Evolutionary conservation across 2,888 invertebrate species (phyloP).

Genomic region (Acronicta aceris): DNA sequence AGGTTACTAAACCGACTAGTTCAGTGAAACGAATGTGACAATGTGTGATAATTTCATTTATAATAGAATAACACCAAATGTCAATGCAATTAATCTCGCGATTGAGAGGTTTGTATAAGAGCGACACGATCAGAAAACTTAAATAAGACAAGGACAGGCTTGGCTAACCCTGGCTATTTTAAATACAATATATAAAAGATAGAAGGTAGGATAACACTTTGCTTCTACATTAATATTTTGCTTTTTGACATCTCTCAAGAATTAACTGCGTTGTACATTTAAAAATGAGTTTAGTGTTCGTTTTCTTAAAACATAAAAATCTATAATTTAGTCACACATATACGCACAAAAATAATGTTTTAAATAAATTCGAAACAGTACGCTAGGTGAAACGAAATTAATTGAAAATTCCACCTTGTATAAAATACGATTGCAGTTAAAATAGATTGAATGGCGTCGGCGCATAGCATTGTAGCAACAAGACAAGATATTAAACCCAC

Average conservation of each 20-base stretch:
- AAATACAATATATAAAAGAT: no score
- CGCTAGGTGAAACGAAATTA: slow-evolving; percentile 14
- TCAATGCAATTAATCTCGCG: no score
- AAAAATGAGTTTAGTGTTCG: background rate
- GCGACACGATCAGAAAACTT: no score
- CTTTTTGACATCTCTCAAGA: no score
- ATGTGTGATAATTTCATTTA: background rate
- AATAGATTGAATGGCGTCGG: slow-evolving; percentile 39
- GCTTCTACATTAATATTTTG: no score
- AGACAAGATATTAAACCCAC: slow-evolving; percentile 45
- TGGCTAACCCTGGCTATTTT: no score
- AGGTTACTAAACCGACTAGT: slow-evolving; percentile 60
- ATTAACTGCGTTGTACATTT: no score
- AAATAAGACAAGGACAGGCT: no score
- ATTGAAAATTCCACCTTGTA: slow-evolving; percentile 17
- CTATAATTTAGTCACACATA: slow-evolving; percentile 1
- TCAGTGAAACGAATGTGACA: slow-evolving; percentile 8
- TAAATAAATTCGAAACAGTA: slow-evolving; percentile 9
- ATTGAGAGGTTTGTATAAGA: no score
- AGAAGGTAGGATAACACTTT: no score
- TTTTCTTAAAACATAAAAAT: background rate
- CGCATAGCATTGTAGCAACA: slow-evolving; percentile 33
- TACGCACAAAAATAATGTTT: slow-evolving; percentile 1
- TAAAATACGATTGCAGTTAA: slow-evolving; percentile 41
- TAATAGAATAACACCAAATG: no score